These are phyloP conservation scores for Trichopoda pennipes DNA, from an alignment of 2,888 invertebrate genomes.

Conservation along the genomic window DNA sequence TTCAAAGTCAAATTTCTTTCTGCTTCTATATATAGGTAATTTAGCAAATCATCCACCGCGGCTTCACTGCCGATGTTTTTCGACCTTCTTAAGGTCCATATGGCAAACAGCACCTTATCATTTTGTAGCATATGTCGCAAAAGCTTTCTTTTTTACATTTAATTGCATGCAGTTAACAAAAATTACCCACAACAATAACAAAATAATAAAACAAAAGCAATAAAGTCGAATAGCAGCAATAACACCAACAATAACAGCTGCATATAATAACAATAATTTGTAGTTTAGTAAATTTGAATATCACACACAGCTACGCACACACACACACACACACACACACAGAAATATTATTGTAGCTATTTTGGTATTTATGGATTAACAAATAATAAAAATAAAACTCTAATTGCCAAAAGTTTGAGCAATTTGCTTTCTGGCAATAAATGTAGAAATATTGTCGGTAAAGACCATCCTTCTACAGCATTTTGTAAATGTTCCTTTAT, in stretches of 20 bases:
- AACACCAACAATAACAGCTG: slow-evolving; percentile 16
- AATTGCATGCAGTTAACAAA: slow-evolving; percentile 52
- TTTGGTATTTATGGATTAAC: neutral
- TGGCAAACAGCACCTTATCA: neutral
- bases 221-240: slow-evolving; percentile 11
- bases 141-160: slow-evolving; percentile 13
- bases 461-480: neutral
- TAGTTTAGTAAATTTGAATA: neutral
- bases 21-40: too few relatives aligned
- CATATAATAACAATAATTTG: slow-evolving; percentile 38
- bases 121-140: neutral
- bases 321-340: too few relatives aligned
- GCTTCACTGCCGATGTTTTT: too few relatives aligned
- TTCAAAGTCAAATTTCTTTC: too few relatives aligned
- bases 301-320: too few relatives aligned
- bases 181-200: slow-evolving; percentile 38
- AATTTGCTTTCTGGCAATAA: slow-evolving; percentile 6
- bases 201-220: slow-evolving; percentile 25
- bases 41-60: too few relatives aligned
- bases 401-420: slow-evolving; percentile 36
- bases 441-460: neutral
- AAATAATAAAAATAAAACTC: slow-evolving; percentile 20
- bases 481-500: too few relatives aligned
- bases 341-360: neutral
- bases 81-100: too few relatives aligned